Conservation (phyloP, 2,113 vertebrate genomes). For the Aptenodytes forsteri region DNA sequence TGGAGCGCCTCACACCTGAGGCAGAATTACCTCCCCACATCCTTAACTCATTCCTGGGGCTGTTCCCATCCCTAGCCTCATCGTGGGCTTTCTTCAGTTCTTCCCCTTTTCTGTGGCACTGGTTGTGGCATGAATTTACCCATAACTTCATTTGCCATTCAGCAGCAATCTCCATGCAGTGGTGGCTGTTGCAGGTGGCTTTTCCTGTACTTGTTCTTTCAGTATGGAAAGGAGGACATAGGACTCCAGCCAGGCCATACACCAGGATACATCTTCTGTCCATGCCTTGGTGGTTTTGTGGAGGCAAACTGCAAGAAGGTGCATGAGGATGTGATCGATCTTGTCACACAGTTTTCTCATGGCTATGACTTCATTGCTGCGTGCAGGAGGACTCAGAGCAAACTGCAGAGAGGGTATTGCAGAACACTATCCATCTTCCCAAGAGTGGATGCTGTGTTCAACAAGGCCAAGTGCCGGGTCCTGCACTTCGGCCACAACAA, state of each 20-base stretch:
- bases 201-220: background rate
- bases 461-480: too few species aligned
- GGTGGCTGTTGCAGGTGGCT: background rate
- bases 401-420: background rate
- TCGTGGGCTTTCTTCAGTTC: background rate
- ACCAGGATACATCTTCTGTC: background rate
- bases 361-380: background rate
- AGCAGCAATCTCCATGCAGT: background rate
- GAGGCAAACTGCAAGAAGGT: background rate
- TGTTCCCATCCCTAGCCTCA: background rate
- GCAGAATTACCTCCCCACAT: background rate
- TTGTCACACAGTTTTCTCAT: background rate
- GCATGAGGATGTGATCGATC: background rate
- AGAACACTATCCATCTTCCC: background rate
- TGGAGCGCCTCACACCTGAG: background rate
- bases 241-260: background rate
- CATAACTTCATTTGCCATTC: background rate
- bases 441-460: background rate
- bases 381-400: background rate
- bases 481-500: too few species aligned
- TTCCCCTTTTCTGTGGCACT: background rate
- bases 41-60: background rate
- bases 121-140: background rate
- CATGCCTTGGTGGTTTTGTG: background rate
- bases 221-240: background rate